Evolutionary conservation across 1,140 invertebrate genomes (phyloP), one percentile per base, ranked within the genome.

Genomic region (Dendrolimus kikuchii): DNA sequence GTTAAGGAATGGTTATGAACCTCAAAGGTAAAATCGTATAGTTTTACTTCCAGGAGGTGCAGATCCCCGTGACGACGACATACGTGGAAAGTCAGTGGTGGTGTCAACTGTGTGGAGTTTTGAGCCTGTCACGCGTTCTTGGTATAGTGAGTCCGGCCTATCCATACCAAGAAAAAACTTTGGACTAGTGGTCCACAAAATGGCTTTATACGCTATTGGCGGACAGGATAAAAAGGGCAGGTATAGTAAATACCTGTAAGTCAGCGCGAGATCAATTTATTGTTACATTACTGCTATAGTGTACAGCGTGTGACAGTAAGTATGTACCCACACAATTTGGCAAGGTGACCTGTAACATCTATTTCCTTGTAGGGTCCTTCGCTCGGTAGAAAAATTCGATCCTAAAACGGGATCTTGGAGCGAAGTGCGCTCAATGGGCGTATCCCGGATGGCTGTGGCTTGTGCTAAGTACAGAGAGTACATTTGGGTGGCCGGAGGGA

Each of bases 401-500:
- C 87, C 90, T 4, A 73, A 77, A 47, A 74, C 80, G 7, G 82
- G 83, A 4, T 75, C 69, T 0, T 92, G 91, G 90, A 80, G 74
- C 51, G 85, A 88, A 63, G 82, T 90, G 49, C 77, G 88, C 6
- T 74, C 90, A 2, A 89, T 92, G 88, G 58, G 68, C 6, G 73
- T 81, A 5, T 87, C 89, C 0, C 84, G 90, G 46, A 89, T 90
- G 74, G 90, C 90, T 3, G 78, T 88, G 7, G 90, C 89, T 2
- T 82, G 82, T 44, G 74, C 86, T 43, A 90, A 90, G 63, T 90
- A 90, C 72, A 74, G 84, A 40, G 88, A 91, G 66, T 88, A 88
- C 55, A 91, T 92, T 67, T 92, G 90, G 91, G 90, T 90, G 40
- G 90, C 90, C n/a, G 91, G 91, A 51, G 91, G 91, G 36, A 90